Base-by-base conservation (phyloP, 2,113 vertebrate genomes). In the Embiotoca jacksoni region DNA sequence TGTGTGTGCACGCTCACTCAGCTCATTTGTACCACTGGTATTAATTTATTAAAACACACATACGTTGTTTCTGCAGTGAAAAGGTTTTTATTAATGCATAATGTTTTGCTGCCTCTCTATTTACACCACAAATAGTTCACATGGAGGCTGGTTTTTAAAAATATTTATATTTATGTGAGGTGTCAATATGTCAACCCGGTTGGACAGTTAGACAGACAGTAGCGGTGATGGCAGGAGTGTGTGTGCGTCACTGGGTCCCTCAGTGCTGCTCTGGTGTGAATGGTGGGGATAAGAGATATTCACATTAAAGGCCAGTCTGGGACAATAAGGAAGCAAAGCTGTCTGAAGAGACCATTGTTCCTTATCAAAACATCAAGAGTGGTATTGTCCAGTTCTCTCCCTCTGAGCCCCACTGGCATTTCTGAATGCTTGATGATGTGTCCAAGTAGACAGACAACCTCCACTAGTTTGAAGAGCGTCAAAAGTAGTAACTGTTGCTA, bases 291-390 rank as follows among this genome's bases (percentile, higher is more conserved):
- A 44, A 83, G 73, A 89, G 87, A 94, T 90, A 93, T 93, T 93
- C 88, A 87, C 78, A 78, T 78, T 87, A 92, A 94, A 94, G 92
- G 94, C 91, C 92, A 94, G 82, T 82, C 75, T 76, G 79, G 63
- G 82, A 82, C 78, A 92, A 88, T 76, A 85, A 73, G 84, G 82
- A 70, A 87, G 87, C 85, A 66, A 70, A 80, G 84, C 87, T 89
- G 86, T 93, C 92, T 91, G 89, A 90, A 84, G 85, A 91, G 82
- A 75, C 89, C 60, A 92, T 94, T 94, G 92, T 94, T 88, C 52
- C 86, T 88, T 94, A 94, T 94, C 92, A 73, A 84, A 92, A 94
- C 89, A 94, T 93, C 92, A 78, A 80, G 72, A 86, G 84, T 57
- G 78, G 91, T 82, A 90, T 92, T 95, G 92, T 93, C 82, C 89